A percentile compares a stretch with the other conserved stretches of the same genome.
Evolutionary conservation across 30 jellyfish, hydroid and myxozoan genomes (phyloP).

Genomic region (Chrysaora quinquecirrha): DNA sequence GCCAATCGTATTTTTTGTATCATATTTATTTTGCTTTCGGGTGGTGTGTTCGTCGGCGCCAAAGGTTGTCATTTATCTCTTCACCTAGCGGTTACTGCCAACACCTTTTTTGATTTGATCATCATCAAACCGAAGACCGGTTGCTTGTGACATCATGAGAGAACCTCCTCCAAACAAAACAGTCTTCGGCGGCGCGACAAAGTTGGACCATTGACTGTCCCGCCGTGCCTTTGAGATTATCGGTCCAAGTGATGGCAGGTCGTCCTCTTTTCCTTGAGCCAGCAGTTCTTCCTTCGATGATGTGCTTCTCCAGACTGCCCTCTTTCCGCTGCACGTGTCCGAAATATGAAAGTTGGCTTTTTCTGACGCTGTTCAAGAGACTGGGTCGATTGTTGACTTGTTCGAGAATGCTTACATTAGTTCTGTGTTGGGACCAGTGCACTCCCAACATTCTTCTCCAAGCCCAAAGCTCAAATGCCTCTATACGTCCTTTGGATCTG

Average conservation of each 20-base stretch:
- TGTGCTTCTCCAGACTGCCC: slow-evolving; percentile 1
- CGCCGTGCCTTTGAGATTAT: slow-evolving; percentile 10
- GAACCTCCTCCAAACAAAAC: too few relatives aligned
- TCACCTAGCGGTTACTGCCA: too few relatives aligned
- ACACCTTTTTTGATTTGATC: too few relatives aligned
- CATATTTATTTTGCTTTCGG: too few relatives aligned
- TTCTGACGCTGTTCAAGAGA: background rate
- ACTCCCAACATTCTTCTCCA: background rate
- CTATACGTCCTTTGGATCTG: background rate
- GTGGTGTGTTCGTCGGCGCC: too few relatives aligned
- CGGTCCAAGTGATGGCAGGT: slow-evolving; percentile 13
- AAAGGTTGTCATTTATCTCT: too few relatives aligned
- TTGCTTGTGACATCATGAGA: too few relatives aligned
- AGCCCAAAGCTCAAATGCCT: slow-evolving; percentile 10
- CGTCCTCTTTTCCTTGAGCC: slow-evolving; percentile 13
- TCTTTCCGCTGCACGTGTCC: slow-evolving; percentile 26
- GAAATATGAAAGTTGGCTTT: slow-evolving; percentile 10
- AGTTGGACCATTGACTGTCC: too few relatives aligned
- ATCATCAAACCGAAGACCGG: too few relatives aligned
- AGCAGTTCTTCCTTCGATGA: background rate
- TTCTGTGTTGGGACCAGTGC: background rate
- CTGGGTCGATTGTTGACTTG: background rate
- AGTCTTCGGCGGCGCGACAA: too few relatives aligned
- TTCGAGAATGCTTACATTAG: background rate
- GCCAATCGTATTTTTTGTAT: too few relatives aligned